phyloP scores from a whole-genome alignment of 2,797 vertebrate species.

The Acanthis flammea region DNA sequence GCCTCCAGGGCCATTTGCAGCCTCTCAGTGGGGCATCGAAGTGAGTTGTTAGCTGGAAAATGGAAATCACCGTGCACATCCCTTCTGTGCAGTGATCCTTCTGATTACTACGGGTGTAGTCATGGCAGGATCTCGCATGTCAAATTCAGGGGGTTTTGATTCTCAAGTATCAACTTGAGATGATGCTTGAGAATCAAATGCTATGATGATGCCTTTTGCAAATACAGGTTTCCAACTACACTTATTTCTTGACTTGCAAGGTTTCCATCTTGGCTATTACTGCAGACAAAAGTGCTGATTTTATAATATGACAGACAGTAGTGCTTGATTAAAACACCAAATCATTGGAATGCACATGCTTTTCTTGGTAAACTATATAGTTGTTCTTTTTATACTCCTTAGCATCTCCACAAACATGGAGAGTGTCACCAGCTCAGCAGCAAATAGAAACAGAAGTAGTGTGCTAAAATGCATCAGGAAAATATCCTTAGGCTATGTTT shows the following conservation, averaged over 20 bases:
- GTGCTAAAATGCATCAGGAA: constrained; percentile 11
- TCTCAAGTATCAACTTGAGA: neutral
- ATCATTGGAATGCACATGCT: neutral
- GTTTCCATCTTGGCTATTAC: neutral
- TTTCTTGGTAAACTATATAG: neutral
- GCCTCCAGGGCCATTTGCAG: neutral
- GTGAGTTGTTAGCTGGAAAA: neutral
- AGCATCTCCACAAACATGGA: neutral
- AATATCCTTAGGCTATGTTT: constrained; percentile 27
- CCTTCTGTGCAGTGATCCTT: neutral
- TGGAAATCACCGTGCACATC: neutral
- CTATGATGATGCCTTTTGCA: neutral
- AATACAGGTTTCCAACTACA: neutral
- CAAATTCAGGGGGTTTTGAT: neutral
- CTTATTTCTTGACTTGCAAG: neutral
- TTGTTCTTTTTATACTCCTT: constrained; percentile 20
- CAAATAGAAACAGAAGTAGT: constrained; percentile 3
- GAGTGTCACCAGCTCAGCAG: neutral
- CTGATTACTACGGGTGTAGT: neutral
- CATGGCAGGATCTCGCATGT: neutral
- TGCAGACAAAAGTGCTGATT: neutral
- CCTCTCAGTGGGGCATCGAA: neutral
- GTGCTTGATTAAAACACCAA: neutral
- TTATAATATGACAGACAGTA: neutral
- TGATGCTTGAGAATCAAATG: too few relatives aligned